These are phyloP conservation scores for Lymantria monacha DNA, from an alignment of 2,888 invertebrate species.

Conservation along the genomic window DNA sequence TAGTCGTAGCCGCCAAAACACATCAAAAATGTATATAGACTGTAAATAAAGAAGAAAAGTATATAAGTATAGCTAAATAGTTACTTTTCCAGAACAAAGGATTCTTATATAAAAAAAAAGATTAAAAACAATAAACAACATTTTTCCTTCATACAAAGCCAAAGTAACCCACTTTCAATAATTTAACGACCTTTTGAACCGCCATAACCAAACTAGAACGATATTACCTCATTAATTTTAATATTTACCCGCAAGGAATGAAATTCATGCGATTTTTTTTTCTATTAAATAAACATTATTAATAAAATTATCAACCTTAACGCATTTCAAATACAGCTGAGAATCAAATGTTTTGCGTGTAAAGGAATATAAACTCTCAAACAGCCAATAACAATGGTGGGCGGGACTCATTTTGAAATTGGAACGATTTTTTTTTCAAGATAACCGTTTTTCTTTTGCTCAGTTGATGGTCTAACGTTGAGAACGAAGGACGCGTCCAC, in stretches of 20 bases:
- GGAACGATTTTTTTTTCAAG: slow-evolving; percentile 67
- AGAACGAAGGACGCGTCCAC: slow-evolving; percentile 16
- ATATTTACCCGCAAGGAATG: slow-evolving; percentile 42
- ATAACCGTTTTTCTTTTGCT: slow-evolving; percentile 52
- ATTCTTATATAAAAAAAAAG: too few relatives aligned
- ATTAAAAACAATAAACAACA: too few relatives aligned
- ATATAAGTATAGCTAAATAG: too few relatives aligned
- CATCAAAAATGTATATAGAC: too few relatives aligned
- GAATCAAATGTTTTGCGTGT: slow-evolving; percentile 16
- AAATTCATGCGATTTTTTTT: slow-evolving; percentile 47
- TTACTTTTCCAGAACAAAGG: too few relatives aligned
- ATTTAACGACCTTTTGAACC: slow-evolving; percentile 20
- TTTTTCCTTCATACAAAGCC: not conserved
- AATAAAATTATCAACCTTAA: slow-evolving; percentile 7
- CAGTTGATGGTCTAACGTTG: slow-evolving; percentile 43
- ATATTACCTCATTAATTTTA: slow-evolving; percentile 34
- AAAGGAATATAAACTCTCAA: slow-evolving; percentile 32
- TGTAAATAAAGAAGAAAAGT: too few relatives aligned
- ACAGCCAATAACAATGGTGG: slow-evolving; percentile 72
- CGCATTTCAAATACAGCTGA: not conserved
- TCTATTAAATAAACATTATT: slow-evolving; percentile 11
- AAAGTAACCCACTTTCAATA: slow-evolving; percentile 17
- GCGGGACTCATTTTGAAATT: slow-evolving; percentile 75
- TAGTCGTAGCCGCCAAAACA: too few relatives aligned
- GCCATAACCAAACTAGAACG: slow-evolving; percentile 25